These are phyloP conservation scores for Darevskia nairensis DNA, from an alignment of 2,797 vertebrate species.

Conservation along the genomic window DNA sequence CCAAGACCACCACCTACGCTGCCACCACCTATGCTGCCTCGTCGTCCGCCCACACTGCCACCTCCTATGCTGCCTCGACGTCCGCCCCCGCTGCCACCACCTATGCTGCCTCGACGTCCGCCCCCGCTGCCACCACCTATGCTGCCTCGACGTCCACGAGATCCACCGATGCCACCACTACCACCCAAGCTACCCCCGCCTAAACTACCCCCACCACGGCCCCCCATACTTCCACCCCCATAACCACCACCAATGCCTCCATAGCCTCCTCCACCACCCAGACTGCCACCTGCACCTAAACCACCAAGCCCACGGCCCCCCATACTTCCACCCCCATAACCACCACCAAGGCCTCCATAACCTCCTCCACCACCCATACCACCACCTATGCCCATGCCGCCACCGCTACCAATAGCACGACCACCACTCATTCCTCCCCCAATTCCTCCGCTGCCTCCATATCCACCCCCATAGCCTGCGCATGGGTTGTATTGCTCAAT, in stretches of 20 bases:
- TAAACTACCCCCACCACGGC: background rate
- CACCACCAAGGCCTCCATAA: background rate
- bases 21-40: background rate
- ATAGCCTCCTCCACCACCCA: background rate
- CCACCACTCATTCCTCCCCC: background rate
- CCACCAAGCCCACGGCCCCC: background rate
- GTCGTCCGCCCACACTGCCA: background rate
- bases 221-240: background rate
- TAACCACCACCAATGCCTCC: background rate
- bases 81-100: background rate
- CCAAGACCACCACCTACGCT: background rate
- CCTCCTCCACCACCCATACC: background rate
- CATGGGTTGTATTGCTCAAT: conserved; percentile 40
- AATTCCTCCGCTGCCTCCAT: background rate
- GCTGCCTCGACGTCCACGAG: background rate
- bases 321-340: background rate
- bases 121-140: background rate
- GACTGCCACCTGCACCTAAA: background rate
- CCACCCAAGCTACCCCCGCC: background rate
- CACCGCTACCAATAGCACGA: background rate
- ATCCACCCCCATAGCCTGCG: background rate
- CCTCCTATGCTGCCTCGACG: background rate
- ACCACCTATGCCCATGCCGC: background rate
- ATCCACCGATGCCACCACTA: background rate
- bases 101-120: background rate